These are phyloP conservation scores for Atethmia centrago DNA, from an alignment of 2,888 invertebrate species.

Conservation along the genomic window DNA sequence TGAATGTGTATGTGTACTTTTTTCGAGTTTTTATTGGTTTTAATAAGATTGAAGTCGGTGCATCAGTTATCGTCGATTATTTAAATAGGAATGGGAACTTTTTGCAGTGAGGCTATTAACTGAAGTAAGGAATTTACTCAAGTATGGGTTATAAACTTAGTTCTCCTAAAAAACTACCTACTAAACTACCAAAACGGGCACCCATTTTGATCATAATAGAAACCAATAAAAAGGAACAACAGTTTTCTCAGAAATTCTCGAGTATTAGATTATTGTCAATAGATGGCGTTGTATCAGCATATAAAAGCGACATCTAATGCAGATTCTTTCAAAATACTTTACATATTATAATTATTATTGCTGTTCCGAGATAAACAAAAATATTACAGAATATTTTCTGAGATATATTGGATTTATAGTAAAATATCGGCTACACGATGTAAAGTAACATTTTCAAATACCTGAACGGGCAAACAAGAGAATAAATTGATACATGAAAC, in stretches of 20 bases:
- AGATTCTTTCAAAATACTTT: background rate
- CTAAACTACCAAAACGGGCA: no score
- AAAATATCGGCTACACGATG: slow-evolving; percentile 7
- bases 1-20: slow-evolving; percentile 21
- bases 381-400: slow-evolving; percentile 29
- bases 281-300: slow-evolving; percentile 26
- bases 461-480: background rate
- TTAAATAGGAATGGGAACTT: background rate
- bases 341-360: background rate
- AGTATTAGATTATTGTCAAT: background rate
- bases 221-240: background rate
- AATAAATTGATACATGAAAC: slow-evolving; percentile 1
- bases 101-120: background rate
- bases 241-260: background rate
- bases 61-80: background rate
- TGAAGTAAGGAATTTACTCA: background rate
- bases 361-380: slow-evolving; percentile 10
- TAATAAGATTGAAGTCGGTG: background rate
- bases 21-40: background rate
- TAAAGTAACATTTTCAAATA: background rate
- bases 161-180: background rate
- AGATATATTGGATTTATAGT: slow-evolving; percentile 15
- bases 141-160: background rate
- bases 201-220: background rate
- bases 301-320: slow-evolving; percentile 33